phyloP scores from a whole-genome alignment of 1,140 invertebrate genomes.

The Drosophila cardini region DNA sequence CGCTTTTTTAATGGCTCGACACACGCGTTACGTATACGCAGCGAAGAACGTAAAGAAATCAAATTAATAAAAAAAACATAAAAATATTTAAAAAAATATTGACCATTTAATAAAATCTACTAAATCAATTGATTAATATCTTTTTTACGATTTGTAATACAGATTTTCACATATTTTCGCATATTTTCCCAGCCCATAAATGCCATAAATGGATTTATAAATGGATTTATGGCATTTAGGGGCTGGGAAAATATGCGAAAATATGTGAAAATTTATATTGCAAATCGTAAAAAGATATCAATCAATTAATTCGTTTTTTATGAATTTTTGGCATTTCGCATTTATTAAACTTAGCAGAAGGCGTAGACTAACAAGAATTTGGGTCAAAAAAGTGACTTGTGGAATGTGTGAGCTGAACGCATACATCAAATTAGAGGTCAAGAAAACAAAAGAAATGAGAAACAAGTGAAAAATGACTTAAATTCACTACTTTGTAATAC shows the following conservation, averaged over 20 bases:
- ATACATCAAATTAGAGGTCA: constrained; percentile 32
- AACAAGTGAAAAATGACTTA: background rate
- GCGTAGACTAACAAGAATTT: constrained; percentile 23
- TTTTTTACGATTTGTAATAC: too few relatives aligned
- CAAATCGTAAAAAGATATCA: too few relatives aligned
- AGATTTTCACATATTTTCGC: too few relatives aligned
- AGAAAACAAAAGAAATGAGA: constrained; percentile 8
- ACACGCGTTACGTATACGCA: constrained; percentile 14
- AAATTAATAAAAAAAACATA: background rate
- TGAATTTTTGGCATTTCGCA: background rate
- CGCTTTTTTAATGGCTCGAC: constrained; percentile 16
- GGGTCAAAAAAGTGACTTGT: constrained; percentile 26
- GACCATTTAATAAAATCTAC: background rate
- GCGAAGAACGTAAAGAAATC: too few relatives aligned
- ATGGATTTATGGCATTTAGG: too few relatives aligned
- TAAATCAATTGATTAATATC: constrained; percentile 3
- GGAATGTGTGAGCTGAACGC: constrained; percentile 6
- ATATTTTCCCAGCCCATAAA: too few relatives aligned
- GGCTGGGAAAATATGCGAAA: too few relatives aligned
- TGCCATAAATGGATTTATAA: too few relatives aligned
- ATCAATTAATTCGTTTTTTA: background rate
- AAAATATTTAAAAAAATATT: background rate
- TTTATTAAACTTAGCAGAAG: background rate
- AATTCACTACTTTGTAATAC: background rate
- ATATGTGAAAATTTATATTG: too few relatives aligned